Conservation (phyloP, 2,888 invertebrate genomes). For the Drosophila multiciliata region DNA sequence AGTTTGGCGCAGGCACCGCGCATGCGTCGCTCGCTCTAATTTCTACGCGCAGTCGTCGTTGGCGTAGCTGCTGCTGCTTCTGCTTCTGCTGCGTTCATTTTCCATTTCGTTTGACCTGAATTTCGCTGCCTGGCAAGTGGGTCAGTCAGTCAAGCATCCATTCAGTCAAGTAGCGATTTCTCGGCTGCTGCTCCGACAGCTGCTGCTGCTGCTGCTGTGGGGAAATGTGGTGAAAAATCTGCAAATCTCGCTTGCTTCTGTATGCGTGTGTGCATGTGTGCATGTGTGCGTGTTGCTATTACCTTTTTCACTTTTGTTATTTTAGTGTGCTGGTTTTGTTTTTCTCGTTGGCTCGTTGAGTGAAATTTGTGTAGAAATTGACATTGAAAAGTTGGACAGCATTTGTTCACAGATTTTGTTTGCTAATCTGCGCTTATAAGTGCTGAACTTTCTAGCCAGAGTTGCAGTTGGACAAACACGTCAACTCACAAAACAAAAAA, state of each 20-base stretch:
- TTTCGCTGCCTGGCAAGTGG: slow-evolving; percentile 77
- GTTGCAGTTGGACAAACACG: slow-evolving; percentile 1
- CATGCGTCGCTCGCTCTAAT: slow-evolving; percentile 68
- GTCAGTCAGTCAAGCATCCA: slow-evolving; percentile 56
- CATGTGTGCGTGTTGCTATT: slow-evolving; percentile 10
- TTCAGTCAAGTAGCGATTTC: slow-evolving; percentile 49
- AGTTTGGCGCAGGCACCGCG: slow-evolving; percentile 53
- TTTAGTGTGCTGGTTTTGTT: slow-evolving; percentile 51
- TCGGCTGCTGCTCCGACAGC: slow-evolving; percentile 43
- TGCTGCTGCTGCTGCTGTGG: slow-evolving; percentile 54
- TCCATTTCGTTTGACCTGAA: slow-evolving; percentile 84
- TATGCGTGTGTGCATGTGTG: slow-evolving; percentile 3
- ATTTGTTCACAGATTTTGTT: slow-evolving; percentile 11
- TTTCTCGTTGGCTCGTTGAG: slow-evolving; percentile 34
- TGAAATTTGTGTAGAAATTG: slow-evolving; percentile 72
- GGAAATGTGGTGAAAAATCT: slow-evolving; percentile 72
- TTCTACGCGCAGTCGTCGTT: slow-evolving; percentile 74
- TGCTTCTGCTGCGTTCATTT: slow-evolving; percentile 68
- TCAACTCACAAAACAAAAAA: slow-evolving; percentile 11
- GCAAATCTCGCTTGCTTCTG: slow-evolving; percentile 30
- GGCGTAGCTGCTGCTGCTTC: not conserved
- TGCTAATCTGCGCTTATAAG: slow-evolving; percentile 6
- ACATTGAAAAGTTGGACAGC: slow-evolving; percentile 77
- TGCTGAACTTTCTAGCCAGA: not conserved
- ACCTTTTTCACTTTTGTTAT: slow-evolving; percentile 45